These are phyloP conservation scores for Scolopax rusticola DNA, from an alignment of 2,797 vertebrate genomes.

Conservation along the genomic window DNA sequence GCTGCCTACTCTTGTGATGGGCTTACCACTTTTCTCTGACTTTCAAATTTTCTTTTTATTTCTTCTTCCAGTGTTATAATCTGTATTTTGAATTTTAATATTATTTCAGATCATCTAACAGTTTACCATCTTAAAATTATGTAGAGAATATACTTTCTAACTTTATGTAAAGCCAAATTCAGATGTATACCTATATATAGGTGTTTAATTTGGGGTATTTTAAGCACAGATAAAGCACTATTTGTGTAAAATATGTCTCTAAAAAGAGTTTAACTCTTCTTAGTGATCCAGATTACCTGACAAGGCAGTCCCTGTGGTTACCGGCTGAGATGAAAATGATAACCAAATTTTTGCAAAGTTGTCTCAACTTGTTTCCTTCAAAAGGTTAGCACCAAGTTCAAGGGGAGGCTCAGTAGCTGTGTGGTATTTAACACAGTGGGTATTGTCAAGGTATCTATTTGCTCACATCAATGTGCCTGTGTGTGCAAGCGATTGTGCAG, in stretches of 20 bases:
- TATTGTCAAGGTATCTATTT: neutral
- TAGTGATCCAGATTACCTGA: neutral
- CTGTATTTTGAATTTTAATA: neutral
- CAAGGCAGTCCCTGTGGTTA: neutral
- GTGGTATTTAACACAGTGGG: neutral
- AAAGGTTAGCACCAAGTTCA: neutral
- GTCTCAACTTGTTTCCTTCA: neutral
- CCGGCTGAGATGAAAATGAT: neutral
- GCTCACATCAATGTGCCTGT: accelerated
- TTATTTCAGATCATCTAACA: neutral
- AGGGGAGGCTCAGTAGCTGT: neutral
- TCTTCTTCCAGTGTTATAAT: neutral
- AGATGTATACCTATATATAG: neutral
- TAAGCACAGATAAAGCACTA: neutral
- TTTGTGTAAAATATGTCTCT: neutral
- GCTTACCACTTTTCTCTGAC: neutral
- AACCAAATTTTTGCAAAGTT: neutral
- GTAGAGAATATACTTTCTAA: neutral
- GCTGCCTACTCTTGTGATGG: neutral
- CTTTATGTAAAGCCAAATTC: neutral
- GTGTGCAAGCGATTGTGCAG: accelerated
- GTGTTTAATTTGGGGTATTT: neutral
- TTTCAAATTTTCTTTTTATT: neutral
- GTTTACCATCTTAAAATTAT: neutral
- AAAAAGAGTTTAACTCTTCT: neutral